Percentiles rank a stretch among this genome's conserved stretches.
phyloP scores from a whole-genome alignment of 1,140 invertebrate genomes.

The Dendroctonus ponderosae region DNA sequence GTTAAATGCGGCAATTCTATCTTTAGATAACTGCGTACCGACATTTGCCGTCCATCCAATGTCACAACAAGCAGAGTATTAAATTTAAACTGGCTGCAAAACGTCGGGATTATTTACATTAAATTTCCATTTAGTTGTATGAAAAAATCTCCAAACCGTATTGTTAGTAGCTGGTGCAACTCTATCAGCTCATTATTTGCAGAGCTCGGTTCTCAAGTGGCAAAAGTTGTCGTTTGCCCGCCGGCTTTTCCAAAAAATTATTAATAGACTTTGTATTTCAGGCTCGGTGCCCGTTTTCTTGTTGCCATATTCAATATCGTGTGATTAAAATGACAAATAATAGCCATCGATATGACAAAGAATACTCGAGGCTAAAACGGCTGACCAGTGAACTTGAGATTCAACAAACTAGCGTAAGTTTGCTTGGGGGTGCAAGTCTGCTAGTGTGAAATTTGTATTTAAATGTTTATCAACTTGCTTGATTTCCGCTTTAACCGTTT shows the following conservation, averaged over 20 bases:
- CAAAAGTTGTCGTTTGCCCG: slow-evolving; percentile 3
- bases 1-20: too few species aligned
- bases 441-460: too few species aligned
- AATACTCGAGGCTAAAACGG: slow-evolving; percentile 62
- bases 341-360: slow-evolving; percentile 56
- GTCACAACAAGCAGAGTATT: too few species aligned
- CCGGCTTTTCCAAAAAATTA: slow-evolving; percentile 15
- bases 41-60: too few species aligned
- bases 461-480: too few species aligned
- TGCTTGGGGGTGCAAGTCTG: background rate
- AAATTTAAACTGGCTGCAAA: too few species aligned
- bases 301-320: slow-evolving; percentile 5
- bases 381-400: slow-evolving; percentile 63
- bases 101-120: too few species aligned
- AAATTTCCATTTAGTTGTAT: too few species aligned
- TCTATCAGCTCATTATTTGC: background rate
- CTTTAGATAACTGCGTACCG: too few species aligned
- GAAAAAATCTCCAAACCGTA: too few species aligned
- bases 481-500: too few species aligned
- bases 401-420: slow-evolving; percentile 60
- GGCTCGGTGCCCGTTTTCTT: slow-evolving; percentile 1
- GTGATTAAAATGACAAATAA: slow-evolving; percentile 38
- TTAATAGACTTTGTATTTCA: slow-evolving; percentile 24
- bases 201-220: background rate
- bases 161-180: too few species aligned